Conservation (phyloP, 1,140 invertebrate genomes). For the Pogonognathellus flavescens region DNA sequence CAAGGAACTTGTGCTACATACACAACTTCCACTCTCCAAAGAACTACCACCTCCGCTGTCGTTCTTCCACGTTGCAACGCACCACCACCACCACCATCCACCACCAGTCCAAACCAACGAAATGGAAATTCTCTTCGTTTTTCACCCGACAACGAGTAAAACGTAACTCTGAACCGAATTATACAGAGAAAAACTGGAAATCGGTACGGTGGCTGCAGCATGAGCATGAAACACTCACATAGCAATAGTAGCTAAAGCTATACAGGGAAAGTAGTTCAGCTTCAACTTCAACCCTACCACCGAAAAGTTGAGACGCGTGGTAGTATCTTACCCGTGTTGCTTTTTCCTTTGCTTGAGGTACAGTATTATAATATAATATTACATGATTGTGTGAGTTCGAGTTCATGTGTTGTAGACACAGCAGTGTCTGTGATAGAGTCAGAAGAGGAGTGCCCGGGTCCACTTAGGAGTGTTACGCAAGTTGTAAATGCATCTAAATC, state of each 20-base stretch:
- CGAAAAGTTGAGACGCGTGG: neutral
- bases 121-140: neutral
- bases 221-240: neutral
- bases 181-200: neutral
- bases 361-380: no score
- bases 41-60: no score
- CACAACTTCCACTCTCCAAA: no score
- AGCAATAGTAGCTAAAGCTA: neutral
- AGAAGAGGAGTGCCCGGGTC: neutral
- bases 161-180: neutral
- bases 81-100: constrained; percentile 13
- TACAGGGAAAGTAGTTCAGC: neutral
- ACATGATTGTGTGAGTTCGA: no score
- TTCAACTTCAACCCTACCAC: neutral
- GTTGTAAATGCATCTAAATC: constrained; percentile 26
- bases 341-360: no score
- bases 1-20: neutral
- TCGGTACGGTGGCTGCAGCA: neutral
- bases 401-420: no score
- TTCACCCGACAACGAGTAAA: neutral
- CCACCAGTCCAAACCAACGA: neutral
- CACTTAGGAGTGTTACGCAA: neutral
- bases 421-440: no score
- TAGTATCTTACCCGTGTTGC: no score
- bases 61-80: neutral